Conservation (phyloP, 2,113 vertebrate species). For the Prunella himalayana region DNA sequence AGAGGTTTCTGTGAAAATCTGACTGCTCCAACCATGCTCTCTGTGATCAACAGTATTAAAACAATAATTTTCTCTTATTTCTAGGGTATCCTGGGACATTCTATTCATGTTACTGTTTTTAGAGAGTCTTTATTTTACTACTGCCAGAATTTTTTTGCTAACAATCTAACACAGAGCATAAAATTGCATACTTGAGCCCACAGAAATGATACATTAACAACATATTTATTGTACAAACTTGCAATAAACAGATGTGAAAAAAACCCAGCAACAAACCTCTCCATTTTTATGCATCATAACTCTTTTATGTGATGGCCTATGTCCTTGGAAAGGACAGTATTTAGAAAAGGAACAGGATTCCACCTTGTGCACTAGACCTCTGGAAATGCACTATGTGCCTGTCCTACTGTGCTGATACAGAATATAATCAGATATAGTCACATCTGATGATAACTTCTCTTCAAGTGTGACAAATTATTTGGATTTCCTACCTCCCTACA, state of each 20-base stretch:
- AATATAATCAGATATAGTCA: background rate
- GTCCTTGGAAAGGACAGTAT: background rate
- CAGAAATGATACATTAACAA: background rate
- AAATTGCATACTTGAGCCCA: background rate
- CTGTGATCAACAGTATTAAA: background rate
- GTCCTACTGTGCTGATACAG: background rate
- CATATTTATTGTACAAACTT: background rate
- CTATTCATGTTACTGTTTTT: background rate
- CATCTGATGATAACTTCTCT: background rate
- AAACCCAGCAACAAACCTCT: accelerated
- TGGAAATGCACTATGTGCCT: background rate
- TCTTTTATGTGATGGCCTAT: background rate
- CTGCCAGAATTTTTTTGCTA: background rate
- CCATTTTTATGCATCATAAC: background rate
- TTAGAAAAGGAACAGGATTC: background rate
- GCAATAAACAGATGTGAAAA: background rate
- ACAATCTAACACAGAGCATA: background rate
- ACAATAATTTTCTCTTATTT: background rate
- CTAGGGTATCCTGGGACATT: background rate
- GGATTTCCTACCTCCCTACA: accelerated
- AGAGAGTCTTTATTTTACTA: background rate
- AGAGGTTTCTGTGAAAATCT: background rate
- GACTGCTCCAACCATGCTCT: background rate
- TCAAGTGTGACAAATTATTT: background rate
- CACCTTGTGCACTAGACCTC: background rate